Evolutionary conservation across 2,888 invertebrate genomes (phyloP).

Genomic region (Chrysina gloriosa): DNA sequence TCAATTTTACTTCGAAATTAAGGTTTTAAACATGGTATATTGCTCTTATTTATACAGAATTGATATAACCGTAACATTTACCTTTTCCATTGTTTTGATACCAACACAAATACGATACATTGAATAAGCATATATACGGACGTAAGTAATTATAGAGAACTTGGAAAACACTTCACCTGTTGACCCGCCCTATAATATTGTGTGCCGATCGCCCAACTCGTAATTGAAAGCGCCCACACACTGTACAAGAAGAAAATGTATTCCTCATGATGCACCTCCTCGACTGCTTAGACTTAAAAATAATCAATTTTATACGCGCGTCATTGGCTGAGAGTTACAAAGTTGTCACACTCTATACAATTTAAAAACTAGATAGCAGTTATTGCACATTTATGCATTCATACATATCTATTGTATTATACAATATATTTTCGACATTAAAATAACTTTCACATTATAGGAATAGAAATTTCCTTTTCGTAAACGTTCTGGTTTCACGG

Average conservation of each 20-base stretch:
- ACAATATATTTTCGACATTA: no score
- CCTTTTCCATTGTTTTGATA: slow-evolving; percentile 34
- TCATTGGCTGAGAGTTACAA: no score
- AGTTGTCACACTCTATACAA: no score
- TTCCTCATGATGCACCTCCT: slow-evolving; percentile 12
- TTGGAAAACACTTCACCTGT: slow-evolving; percentile 54
- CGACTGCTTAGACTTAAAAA: slow-evolving; percentile 19
- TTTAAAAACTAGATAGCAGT: no score
- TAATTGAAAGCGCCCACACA: slow-evolving; percentile 56
- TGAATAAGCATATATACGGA: slow-evolving; percentile 38
- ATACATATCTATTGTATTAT: no score
- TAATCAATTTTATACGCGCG: slow-evolving; percentile 27
- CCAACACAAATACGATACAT: slow-evolving; percentile 24
- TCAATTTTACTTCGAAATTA: no score
- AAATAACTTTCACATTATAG: no score
- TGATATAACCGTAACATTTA: background rate
- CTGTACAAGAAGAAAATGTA: slow-evolving; percentile 2
- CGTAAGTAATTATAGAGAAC: slow-evolving; percentile 54
- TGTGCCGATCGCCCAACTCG: slow-evolving; percentile 52
- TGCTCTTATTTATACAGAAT: background rate
- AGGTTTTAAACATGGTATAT: background rate
- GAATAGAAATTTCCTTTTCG: no score
- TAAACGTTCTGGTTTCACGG: no score
- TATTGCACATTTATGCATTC: no score
- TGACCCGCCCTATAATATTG: slow-evolving; percentile 55